Evolutionary conservation across 2,888 invertebrate genomes (phyloP).

Genomic region (Drosophila stalkeri): DNA sequence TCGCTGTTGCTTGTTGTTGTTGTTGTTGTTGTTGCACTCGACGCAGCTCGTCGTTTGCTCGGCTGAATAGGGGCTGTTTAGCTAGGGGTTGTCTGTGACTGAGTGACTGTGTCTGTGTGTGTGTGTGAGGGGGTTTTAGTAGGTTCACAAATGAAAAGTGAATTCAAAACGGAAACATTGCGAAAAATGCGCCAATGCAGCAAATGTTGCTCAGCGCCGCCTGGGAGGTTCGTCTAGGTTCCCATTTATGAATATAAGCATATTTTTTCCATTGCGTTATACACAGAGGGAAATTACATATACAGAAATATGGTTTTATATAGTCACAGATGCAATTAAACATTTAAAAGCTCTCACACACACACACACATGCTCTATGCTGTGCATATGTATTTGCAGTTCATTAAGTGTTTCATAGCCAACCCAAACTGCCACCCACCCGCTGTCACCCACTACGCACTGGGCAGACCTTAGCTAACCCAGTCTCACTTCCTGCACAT

Average conservation of each 20-base stretch:
- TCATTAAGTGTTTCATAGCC: constrained; percentile 55
- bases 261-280: constrained; percentile 23
- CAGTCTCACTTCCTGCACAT: constrained; percentile 43
- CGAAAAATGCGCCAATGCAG: constrained; percentile 78
- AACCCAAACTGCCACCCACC: constrained; percentile 27
- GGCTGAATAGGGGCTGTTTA: constrained; percentile 8
- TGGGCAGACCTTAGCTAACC: background rate
- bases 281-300: constrained; percentile 46
- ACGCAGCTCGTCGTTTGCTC: constrained; percentile 11
- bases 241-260: constrained; percentile 31
- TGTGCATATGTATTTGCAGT: constrained; percentile 55
- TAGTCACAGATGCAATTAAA: constrained; percentile 60
- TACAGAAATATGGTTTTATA: background rate
- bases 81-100: constrained; percentile 10
- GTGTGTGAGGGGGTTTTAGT: constrained; percentile 14
- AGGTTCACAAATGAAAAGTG: constrained; percentile 67
- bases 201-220: constrained; percentile 53
- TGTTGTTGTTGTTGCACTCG: constrained; percentile 15
- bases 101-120: background rate
- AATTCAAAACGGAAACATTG: constrained; percentile 79
- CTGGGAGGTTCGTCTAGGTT: constrained; percentile 44
- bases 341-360: constrained; percentile 47
- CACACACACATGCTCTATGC: background rate
- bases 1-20: constrained; percentile 6
- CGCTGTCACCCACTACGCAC: background rate